These are phyloP conservation scores for Mus caroli DNA, from an alignment of 2,797 vertebrate species.

Conservation along the genomic window DNA sequence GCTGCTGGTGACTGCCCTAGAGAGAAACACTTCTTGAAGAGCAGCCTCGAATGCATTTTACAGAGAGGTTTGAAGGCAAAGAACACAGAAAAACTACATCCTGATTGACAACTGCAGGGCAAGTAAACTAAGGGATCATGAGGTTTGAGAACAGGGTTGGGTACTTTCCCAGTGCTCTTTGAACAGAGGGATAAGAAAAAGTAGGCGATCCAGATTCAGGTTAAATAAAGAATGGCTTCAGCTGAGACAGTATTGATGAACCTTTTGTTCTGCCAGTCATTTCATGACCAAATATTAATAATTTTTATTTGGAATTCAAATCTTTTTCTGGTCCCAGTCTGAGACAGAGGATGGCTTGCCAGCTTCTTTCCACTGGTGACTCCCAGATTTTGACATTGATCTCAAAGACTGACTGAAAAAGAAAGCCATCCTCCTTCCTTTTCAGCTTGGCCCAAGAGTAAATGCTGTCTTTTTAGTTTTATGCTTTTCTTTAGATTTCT, in stretches of 20 bases:
- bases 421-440: background rate
- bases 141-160: background rate
- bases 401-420: background rate
- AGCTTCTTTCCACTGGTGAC: background rate
- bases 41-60: background rate
- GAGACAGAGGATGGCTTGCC: background rate
- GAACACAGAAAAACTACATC: background rate
- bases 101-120: background rate
- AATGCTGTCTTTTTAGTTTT: background rate
- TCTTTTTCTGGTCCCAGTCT: background rate
- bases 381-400: slow-evolving; percentile 17
- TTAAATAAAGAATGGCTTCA: background rate
- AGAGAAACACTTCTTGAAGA: background rate
- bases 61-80: background rate
- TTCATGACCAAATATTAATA: background rate
- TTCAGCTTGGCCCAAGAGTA: background rate
- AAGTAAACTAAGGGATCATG: background rate
- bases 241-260: background rate
- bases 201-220: background rate
- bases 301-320: background rate
- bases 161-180: background rate
- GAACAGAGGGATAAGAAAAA: background rate
- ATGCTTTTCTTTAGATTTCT: background rate
- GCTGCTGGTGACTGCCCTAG: background rate
- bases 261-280: background rate